phyloP scores from a whole-genome alignment of 2,113 vertebrate species.

The Anguilla rostrata region DNA sequence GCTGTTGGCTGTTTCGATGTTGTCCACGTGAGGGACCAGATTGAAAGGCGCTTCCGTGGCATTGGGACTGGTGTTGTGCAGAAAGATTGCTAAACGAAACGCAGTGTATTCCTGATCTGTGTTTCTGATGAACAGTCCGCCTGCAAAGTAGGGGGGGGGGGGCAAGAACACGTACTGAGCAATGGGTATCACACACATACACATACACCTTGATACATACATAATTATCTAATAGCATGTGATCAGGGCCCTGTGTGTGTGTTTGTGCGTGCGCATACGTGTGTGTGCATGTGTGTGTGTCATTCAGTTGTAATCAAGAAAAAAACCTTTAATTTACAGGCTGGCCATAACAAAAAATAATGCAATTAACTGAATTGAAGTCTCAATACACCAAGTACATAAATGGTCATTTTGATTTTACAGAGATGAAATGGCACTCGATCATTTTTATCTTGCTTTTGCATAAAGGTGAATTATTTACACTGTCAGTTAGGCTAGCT shows the following conservation, averaged over 20 bases:
- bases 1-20: conserved; percentile 99
- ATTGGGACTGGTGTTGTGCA: conserved; percentile 99
- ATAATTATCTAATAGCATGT: not conserved
- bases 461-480: not conserved
- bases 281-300: not conserved
- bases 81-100: conserved; percentile 96
- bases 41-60: conserved; percentile 98
- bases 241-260: too few species aligned
- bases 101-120: conserved; percentile 99
- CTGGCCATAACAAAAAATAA: not conserved
- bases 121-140: conserved; percentile 98
- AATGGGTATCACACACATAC: not conserved
- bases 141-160: conserved; percentile 57
- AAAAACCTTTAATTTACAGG: not conserved
- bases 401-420: not conserved
- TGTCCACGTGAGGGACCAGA: conserved; percentile 98
- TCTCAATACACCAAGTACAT: not conserved
- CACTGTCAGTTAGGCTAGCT: not conserved
- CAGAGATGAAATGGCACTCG: not conserved
- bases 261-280: too few species aligned
- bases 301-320: not conserved
- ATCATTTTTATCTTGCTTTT: not conserved
- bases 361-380: not conserved
- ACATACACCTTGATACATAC: not conserved
- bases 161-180: conserved; percentile 44